These are phyloP conservation scores for Zele albiditarsus DNA, from an alignment of 2,888 invertebrate genomes.

Conservation along the genomic window DNA sequence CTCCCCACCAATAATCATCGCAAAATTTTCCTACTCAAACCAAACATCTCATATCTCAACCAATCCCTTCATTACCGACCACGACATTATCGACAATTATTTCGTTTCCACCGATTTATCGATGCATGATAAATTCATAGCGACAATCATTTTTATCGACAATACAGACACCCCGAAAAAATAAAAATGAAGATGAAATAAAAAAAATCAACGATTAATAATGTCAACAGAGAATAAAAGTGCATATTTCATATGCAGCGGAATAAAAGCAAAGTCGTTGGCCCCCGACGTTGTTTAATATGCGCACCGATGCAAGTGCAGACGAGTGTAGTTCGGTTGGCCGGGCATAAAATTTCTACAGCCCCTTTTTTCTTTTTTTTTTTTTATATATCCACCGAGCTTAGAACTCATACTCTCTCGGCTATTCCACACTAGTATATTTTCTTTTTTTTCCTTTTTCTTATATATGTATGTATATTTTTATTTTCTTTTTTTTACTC, in stretches of 20 bases:
- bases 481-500: not conserved
- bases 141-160: not conserved
- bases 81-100: not conserved
- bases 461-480: no score
- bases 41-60: not conserved
- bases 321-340: slow-evolving; percentile 51
- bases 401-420: slow-evolving; percentile 29
- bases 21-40: not conserved
- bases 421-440: not conserved
- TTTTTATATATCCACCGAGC: slow-evolving; percentile 39
- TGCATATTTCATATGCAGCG: not conserved
- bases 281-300: slow-evolving; percentile 75
- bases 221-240: slow-evolving; percentile 73
- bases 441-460: slow-evolving; percentile 1
- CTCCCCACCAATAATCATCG: not conserved
- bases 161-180: not conserved
- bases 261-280: slow-evolving; percentile 70
- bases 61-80: not conserved
- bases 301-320: slow-evolving; percentile 59
- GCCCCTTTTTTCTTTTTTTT: slow-evolving; percentile 55
- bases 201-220: slow-evolving; percentile 69
- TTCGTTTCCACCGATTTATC: not conserved
- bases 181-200: slow-evolving; percentile 54
- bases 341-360: slow-evolving; percentile 64
- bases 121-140: not conserved